phyloP scores from a whole-genome alignment of 2,888 invertebrate genomes.

The Drosophila rellima region DNA sequence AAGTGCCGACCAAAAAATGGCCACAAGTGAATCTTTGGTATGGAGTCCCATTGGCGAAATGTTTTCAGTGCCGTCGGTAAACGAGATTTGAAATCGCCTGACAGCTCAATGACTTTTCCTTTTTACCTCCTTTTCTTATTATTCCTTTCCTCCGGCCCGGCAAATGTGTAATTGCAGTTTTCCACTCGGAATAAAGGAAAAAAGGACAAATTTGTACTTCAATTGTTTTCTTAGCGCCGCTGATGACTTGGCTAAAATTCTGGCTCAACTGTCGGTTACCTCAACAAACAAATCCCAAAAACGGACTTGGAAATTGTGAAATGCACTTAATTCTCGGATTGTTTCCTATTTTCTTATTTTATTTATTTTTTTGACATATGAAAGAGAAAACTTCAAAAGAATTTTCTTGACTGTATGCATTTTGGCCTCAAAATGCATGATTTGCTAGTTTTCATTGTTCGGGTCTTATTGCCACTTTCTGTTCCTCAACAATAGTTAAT shows the following conservation, averaged over 20 bases:
- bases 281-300: conserved; percentile 32
- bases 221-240: conserved; percentile 68
- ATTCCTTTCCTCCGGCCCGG: conserved; percentile 22
- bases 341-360: neutral
- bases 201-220: conserved; percentile 46
- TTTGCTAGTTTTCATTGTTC: conserved; percentile 23
- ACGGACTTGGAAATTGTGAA: conserved; percentile 36
- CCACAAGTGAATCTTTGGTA: conserved; percentile 35
- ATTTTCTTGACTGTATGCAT: conserved; percentile 21
- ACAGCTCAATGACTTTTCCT: conserved; percentile 75
- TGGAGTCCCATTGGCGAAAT: conserved; percentile 15
- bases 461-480: neutral
- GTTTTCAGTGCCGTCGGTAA: conserved; percentile 64
- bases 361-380: conserved; percentile 19
- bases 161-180: conserved; percentile 72
- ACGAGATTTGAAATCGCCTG: conserved; percentile 56
- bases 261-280: conserved; percentile 7
- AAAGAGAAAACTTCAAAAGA: neutral
- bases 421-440: conserved; percentile 31
- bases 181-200: conserved; percentile 14
- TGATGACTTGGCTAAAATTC: conserved; percentile 61
- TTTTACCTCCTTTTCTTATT: conserved; percentile 29
- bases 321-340: conserved; percentile 39
- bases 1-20: conserved; percentile 49
- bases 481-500: neutral